Percentiles rank a stretch among this genome's conserved stretches.
Evolutionary conservation across 2,888 invertebrate genomes (phyloP).

Genomic region (Elysia crispata): DNA sequence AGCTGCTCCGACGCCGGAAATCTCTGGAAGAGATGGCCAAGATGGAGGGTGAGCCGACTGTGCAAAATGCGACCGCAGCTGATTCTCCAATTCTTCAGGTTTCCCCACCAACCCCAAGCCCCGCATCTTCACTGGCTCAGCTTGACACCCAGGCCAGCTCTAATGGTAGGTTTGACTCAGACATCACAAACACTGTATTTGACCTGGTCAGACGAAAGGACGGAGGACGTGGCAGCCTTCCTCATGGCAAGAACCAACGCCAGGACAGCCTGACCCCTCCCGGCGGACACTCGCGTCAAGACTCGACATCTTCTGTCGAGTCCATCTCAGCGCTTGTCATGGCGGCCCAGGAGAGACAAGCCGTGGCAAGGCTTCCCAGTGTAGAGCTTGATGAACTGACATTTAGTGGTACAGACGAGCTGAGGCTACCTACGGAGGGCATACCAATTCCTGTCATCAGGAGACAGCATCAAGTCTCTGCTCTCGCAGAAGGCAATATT

Average conservation of each 20-base stretch:
- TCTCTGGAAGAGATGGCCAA: slow-evolving; percentile 7
- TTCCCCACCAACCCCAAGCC: background rate
- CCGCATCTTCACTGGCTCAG: slow-evolving; percentile 30
- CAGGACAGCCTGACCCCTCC: too few species aligned
- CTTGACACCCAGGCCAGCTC: background rate
- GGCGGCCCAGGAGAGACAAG: background rate
- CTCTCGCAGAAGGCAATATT: background rate
- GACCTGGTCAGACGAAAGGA: too few species aligned
- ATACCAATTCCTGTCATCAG: background rate
- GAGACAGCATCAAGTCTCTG: background rate
- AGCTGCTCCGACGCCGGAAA: slow-evolving; percentile 22
- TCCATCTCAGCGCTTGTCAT: slow-evolving; percentile 36
- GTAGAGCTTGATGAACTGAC: too few species aligned
- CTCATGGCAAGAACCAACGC: too few species aligned
- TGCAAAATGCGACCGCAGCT: background rate
- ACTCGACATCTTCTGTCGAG: slow-evolving; percentile 33
- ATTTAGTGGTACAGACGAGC: too few species aligned
- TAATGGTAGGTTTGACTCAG: background rate
- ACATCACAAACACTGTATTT: too few species aligned
- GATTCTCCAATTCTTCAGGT: background rate
- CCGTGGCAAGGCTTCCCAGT: background rate
- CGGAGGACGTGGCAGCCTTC: too few species aligned
- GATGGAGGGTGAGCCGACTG: background rate
- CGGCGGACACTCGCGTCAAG: slow-evolving; percentile 5
- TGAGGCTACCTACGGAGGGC: background rate